Conservation (phyloP, 2,888 invertebrate species). For the Mythimna pallens region DNA sequence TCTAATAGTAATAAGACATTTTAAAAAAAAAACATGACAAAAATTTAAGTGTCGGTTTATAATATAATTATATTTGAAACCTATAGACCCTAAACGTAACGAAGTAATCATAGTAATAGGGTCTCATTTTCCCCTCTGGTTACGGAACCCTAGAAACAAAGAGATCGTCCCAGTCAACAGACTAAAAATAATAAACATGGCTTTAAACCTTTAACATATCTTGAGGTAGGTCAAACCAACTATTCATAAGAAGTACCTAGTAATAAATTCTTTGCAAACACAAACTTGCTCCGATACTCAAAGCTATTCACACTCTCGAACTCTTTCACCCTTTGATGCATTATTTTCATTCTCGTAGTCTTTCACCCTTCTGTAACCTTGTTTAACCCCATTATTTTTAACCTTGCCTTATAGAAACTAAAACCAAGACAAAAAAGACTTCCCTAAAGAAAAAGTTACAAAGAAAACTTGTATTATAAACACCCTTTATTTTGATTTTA, state of each 20-base stretch:
- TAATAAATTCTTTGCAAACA: background rate
- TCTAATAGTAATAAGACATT: too few relatives aligned
- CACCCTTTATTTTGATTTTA: background rate
- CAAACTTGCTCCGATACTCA: background rate
- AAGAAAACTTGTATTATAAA: background rate
- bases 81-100: too few relatives aligned
- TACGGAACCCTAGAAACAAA: too few relatives aligned
- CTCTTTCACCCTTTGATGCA: slow-evolving; percentile 5
- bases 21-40: too few relatives aligned
- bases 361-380: slow-evolving; percentile 25
- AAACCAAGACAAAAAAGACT: background rate
- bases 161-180: background rate
- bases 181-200: background rate
- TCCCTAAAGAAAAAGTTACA: background rate
- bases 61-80: too few relatives aligned
- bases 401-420: slow-evolving; percentile 1
- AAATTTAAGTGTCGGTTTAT: too few relatives aligned
- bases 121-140: too few relatives aligned
- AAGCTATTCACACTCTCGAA: slow-evolving; percentile 10
- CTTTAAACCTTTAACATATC: background rate
- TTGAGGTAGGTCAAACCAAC: slow-evolving; percentile 8
- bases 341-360: slow-evolving; percentile 9
- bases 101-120: too few relatives aligned
- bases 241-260: background rate
- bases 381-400: slow-evolving; percentile 13